Percentiles rank a stretch among this genome's conserved stretches.
These are phyloP conservation scores for Drosophila baimaii DNA, from an alignment of 1,140 invertebrate species.

Conservation along the genomic window DNA sequence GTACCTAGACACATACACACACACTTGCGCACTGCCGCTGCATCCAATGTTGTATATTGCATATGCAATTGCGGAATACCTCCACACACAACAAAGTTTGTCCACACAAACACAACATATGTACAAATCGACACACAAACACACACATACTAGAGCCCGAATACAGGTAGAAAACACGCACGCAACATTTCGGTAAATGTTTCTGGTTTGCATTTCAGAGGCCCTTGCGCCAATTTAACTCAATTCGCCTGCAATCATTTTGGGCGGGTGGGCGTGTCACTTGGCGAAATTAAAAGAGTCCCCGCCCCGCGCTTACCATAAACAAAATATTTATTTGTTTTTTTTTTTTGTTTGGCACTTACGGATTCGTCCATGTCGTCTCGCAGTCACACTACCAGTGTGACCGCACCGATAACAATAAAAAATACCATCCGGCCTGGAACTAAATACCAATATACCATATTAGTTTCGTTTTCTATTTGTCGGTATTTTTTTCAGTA, in stretches of 20 bases:
- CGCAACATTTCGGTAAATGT: constrained; percentile 35
- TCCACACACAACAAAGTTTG: constrained; percentile 15
- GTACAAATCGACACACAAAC: constrained; percentile 24
- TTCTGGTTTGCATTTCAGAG: constrained; percentile 10
- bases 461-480: too few relatives aligned
- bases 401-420: not conserved
- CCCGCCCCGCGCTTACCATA: not conserved
- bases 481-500: too few relatives aligned
- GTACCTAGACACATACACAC: constrained; percentile 6
- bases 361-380: constrained; percentile 16
- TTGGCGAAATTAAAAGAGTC: not conserved
- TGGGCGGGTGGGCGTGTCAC: not conserved
- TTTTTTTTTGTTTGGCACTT: constrained; percentile 14
- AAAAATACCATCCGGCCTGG: not conserved
- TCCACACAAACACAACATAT: constrained; percentile 23
- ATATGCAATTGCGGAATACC: constrained; percentile 17
- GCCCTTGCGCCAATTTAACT: not conserved
- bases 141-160: constrained; percentile 15
- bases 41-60: constrained; percentile 10
- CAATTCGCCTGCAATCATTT: not conserved
- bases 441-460: too few relatives aligned
- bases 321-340: constrained; percentile 16
- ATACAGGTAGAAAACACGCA: constrained; percentile 55
- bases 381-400: constrained; percentile 1
- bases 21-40: constrained; percentile 18